A percentile compares a stretch with the other conserved stretches of the same genome.
Conservation (phyloP, 2,113 vertebrate genomes). For the Lates calcarifer region DNA sequence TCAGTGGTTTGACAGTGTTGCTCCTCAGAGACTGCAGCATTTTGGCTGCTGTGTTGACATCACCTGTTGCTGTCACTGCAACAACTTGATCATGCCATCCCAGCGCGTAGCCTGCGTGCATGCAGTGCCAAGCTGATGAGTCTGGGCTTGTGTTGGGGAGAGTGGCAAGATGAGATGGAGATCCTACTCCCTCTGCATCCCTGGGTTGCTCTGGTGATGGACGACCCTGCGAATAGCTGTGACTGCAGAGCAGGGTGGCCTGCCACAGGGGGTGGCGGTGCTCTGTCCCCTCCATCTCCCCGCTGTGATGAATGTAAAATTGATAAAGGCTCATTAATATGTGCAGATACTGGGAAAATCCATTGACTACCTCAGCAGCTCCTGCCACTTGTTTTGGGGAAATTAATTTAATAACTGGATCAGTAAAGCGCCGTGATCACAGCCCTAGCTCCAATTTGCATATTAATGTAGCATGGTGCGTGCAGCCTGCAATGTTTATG, state of each 20-base stretch:
- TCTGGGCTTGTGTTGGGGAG: constrained; percentile 18
- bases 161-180: constrained; percentile 42
- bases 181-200: constrained; percentile 45
- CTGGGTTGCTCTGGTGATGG: constrained; percentile 59
- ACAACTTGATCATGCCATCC: constrained; percentile 53
- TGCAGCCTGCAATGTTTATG: constrained; percentile 73
- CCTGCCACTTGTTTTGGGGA: constrained; percentile 74
- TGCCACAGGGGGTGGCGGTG: constrained; percentile 38
- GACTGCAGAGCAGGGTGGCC: constrained; percentile 49
- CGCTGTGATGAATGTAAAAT: constrained; percentile 81
- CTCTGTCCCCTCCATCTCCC: constrained; percentile 41
- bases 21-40: constrained; percentile 73
- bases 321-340: constrained; percentile 85
- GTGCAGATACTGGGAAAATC: constrained; percentile 61
- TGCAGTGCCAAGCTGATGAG: constrained; percentile 4
- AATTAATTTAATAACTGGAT: constrained; percentile 85
- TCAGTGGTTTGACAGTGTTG: constrained; percentile 41
- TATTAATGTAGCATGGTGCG: constrained; percentile 79
- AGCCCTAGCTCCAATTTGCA: constrained; percentile 80
- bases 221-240: constrained; percentile 46
- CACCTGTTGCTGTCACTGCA: constrained; percentile 73
- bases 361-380: constrained; percentile 80
- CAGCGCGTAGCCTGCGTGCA: constrained; percentile 13
- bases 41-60: constrained; percentile 59
- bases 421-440: constrained; percentile 75